These are phyloP conservation scores for Idaea dimidiata DNA, from an alignment of 2,888 invertebrate species.

Conservation along the genomic window DNA sequence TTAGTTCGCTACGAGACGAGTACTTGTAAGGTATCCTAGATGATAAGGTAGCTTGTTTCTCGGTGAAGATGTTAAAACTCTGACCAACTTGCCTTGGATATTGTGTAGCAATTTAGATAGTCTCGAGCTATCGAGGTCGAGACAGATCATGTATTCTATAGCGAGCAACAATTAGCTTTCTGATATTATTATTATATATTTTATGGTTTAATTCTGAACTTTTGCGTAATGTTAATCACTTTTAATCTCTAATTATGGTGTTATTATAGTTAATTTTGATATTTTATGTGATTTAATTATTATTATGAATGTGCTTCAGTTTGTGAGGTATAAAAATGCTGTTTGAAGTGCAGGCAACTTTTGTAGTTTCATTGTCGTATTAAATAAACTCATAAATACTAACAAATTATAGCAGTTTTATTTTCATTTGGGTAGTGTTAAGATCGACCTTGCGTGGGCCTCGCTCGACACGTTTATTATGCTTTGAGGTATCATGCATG, in stretches of 20 bases:
- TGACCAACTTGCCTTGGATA: slow-evolving; percentile 81
- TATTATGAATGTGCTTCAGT: slow-evolving; percentile 73
- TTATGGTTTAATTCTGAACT: slow-evolving; percentile 48
- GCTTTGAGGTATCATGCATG: not conserved
- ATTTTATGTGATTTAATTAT: slow-evolving; percentile 61
- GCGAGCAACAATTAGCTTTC: slow-evolving; percentile 72
- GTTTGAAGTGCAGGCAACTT: slow-evolving; percentile 79
- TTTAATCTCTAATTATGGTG: slow-evolving; percentile 62
- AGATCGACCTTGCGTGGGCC: not conserved
- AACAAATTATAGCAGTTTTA: slow-evolving; percentile 50
- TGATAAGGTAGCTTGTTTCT: slow-evolving; percentile 67
- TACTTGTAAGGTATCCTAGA: slow-evolving; percentile 41
- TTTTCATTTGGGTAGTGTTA: slow-evolving; percentile 6
- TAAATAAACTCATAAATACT: slow-evolving; percentile 80
- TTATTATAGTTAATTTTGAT: slow-evolving; percentile 68
- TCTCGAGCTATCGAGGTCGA: slow-evolving; percentile 62
- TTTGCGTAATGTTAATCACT: slow-evolving; percentile 79
- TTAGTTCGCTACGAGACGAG: slow-evolving; percentile 52
- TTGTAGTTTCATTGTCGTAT: slow-evolving; percentile 82
- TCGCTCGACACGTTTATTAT: not conserved
- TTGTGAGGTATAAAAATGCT: slow-evolving; percentile 74
- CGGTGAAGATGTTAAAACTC: slow-evolving; percentile 71
- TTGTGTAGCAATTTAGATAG: slow-evolving; percentile 77
- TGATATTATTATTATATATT: slow-evolving; percentile 54
- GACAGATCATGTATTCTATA: slow-evolving; percentile 56